Percentiles rank a stretch among this genome's conserved stretches.
These are phyloP conservation scores for Sander lucioperca DNA, from an alignment of 2,113 vertebrate species.

Conservation along the genomic window DNA sequence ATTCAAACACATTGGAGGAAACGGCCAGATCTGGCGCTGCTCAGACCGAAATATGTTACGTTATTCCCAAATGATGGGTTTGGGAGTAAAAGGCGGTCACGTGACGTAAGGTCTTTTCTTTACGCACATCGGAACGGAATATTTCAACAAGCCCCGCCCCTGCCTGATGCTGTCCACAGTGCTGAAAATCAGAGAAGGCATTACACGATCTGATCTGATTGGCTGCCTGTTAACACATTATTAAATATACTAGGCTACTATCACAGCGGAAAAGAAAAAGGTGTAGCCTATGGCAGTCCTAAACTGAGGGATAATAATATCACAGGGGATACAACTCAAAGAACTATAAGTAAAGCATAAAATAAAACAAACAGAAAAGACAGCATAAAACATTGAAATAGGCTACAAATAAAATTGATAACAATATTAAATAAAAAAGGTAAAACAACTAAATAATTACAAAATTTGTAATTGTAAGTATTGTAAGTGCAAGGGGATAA, in stretches of 20 bases:
- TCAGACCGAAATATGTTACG: slow-evolving; percentile 34
- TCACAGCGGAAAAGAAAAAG: background rate
- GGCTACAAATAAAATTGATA: too few species aligned
- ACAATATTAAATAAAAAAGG: background rate
- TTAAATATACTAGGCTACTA: background rate
- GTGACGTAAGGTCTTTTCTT: slow-evolving; percentile 67
- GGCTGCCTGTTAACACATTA: slow-evolving; percentile 10
- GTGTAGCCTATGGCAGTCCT: background rate
- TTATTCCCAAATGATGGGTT: slow-evolving; percentile 57
- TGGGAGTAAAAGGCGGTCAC: slow-evolving; percentile 68
- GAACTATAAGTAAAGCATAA: background rate
- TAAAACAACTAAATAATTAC: background rate
- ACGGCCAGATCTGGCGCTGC: background rate
- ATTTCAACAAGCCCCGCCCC: slow-evolving; percentile 22
- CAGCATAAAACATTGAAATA: too few species aligned
- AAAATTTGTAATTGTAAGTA: background rate
- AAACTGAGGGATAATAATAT: background rate
- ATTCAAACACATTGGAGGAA: background rate
- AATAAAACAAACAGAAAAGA: too few species aligned
- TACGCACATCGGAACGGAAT: slow-evolving; percentile 32
- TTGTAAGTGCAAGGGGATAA: background rate
- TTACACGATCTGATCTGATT: slow-evolving; percentile 36
- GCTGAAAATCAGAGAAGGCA: slow-evolving; percentile 35
- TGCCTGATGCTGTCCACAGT: slow-evolving; percentile 38
- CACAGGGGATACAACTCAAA: background rate